Base-by-base conservation (phyloP, 1,140 invertebrate species). In the Adoxophyes honmai region DNA sequence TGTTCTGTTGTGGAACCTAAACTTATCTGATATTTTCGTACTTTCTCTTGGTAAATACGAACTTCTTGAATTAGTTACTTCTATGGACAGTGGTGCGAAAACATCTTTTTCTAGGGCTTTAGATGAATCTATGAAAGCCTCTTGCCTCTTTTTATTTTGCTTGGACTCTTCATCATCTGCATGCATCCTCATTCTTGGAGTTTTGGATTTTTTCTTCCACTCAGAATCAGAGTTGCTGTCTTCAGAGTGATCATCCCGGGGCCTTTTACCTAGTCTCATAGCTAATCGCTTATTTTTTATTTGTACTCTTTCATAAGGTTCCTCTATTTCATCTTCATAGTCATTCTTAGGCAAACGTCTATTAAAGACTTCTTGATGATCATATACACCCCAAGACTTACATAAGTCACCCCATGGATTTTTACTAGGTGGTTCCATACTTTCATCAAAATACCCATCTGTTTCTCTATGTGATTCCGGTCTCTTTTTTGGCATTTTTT, bases 91-190 rank as follows among this genome's bases (percentile, higher is more conserved):
- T 38, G 84, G 77, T 44, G 83, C 73, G 77, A 68, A 87, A 34
- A 38, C 53, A 5, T 81, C 71, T 64, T 70, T 68, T 51, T 83
- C 75, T 7, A 66, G 65, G 39, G 77, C 72, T 60, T 81, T 81
- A 6, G 80, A 58, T 37, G 64, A n/a, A 11, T 56, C 68, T 58
- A 69, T 52, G 21, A 28, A 28, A 60, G 77, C 42, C 21, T 28
- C 2, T 53, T 75, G 61, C 52, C 75, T 77, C 55, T 73, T 86
- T 63, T 73, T 63, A 57, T 78, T 90, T 66, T 90, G 88, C 75
- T 93, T 93, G 62, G 92, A 91, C 78, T 95, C 94, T 80, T 95
- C 94, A 71, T 96, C 95, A 87, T 96, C 95, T n/a, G 95, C 95
- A 79, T 94, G 94, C 95, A 96, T 96, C 76, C 94, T 90, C 95